A percentile compares a stretch with the other conserved stretches of the same genome.
These are phyloP conservation scores for Apocrypta bakeri DNA, from an alignment of 1,140 invertebrate species.

Conservation along the genomic window DNA sequence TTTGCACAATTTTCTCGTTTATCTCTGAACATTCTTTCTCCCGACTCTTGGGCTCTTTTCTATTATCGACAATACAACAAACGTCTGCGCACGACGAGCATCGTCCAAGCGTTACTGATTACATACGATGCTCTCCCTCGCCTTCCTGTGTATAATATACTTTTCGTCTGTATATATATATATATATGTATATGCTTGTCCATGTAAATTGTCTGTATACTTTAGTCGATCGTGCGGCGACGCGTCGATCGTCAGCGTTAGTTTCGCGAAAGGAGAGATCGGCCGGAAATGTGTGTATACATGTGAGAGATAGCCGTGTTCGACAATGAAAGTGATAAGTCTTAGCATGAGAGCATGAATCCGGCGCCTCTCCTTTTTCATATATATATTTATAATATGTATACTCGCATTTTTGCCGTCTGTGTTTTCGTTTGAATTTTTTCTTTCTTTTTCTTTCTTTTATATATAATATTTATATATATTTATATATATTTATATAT, in stretches of 20 bases:
- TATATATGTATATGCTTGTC: neutral
- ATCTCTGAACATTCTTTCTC: conserved; percentile 1
- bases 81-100: neutral
- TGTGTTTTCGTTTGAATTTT: too few species aligned
- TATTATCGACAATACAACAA: neutral
- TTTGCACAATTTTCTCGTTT: conserved; percentile 27
- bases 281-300: conserved; percentile 8
- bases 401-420: conserved; percentile 31
- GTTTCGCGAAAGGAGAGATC: neutral
- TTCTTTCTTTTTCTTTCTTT: conserved; percentile 29
- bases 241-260: neutral
- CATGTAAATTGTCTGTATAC: neutral
- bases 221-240: neutral
- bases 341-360: neutral
- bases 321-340: conserved; percentile 51
- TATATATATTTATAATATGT: conserved; percentile 28
- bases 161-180: neutral
- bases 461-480: conserved; percentile 20
- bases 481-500: conserved; percentile 4
- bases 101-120: neutral
- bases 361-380: neutral
- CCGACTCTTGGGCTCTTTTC: neutral
- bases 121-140: neutral
- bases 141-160: neutral
- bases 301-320: conserved; percentile 2